Percentiles rank a stretch among this genome's conserved stretches.
Conservation (phyloP, 1,140 invertebrate species). For the Dendroctonus valens region DNA sequence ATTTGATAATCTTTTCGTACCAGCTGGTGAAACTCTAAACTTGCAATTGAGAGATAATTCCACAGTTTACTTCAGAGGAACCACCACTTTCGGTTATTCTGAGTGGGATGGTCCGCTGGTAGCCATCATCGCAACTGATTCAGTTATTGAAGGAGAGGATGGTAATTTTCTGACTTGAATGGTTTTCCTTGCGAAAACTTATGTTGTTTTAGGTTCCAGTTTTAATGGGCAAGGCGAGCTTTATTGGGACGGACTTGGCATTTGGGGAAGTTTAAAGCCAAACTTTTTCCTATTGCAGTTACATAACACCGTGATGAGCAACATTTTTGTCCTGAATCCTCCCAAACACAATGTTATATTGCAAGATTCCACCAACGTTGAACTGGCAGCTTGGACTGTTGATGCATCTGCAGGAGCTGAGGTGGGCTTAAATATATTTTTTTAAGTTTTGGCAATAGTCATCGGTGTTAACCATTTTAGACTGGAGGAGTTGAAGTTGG, state of each 20-base stretch:
- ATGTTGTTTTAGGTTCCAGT: not conserved
- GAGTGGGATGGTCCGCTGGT: slow-evolving; percentile 17
- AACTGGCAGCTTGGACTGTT: slow-evolving; percentile 17
- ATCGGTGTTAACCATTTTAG: not conserved
- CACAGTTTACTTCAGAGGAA: slow-evolving; percentile 14
- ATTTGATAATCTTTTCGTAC: slow-evolving; percentile 6
- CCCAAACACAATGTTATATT: too few relatives aligned
- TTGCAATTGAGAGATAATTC: not conserved
- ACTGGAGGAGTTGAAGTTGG: slow-evolving; percentile 10
- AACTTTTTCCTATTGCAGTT: slow-evolving; percentile 11
- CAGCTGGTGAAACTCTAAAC: slow-evolving; percentile 17
- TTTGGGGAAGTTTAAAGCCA: slow-evolving; percentile 18
- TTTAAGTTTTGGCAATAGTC: too few relatives aligned
- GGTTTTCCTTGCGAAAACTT: too few relatives aligned
- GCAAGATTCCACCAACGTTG: not conserved
- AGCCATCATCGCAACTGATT: slow-evolving; percentile 4
- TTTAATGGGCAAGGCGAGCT: slow-evolving; percentile 19
- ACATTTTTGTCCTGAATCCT: too few relatives aligned
- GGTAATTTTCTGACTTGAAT: not conserved
- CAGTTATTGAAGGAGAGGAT: slow-evolving; percentile 5
- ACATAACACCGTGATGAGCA: not conserved
- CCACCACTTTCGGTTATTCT: slow-evolving; percentile 15
- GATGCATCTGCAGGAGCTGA: slow-evolving; percentile 23
- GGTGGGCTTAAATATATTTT: slow-evolving; percentile 3
- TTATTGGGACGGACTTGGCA: slow-evolving; percentile 24